These are phyloP conservation scores for Asobara japonica DNA, from an alignment of 1,140 invertebrate species.

Conservation along the genomic window DNA sequence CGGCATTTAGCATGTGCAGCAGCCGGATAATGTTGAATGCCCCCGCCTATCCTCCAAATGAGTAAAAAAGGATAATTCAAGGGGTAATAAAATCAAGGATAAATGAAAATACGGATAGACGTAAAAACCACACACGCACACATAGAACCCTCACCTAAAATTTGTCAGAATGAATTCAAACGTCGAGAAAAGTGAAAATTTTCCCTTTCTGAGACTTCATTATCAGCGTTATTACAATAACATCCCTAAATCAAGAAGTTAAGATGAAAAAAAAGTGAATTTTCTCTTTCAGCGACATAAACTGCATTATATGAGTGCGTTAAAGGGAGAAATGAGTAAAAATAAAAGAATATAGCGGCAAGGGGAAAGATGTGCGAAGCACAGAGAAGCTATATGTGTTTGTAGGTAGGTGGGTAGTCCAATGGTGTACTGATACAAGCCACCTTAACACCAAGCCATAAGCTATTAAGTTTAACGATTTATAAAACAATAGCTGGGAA, in stretches of 20 bases:
- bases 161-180: too few relatives aligned
- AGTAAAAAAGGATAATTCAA: neutral
- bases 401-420: slow-evolving; percentile 15
- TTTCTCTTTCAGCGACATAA: neutral
- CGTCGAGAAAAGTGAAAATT: too few relatives aligned
- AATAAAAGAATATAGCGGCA: neutral
- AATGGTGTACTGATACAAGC: slow-evolving; percentile 26
- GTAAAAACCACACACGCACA: neutral
- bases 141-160: too few relatives aligned
- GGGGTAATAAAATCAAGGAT: neutral
- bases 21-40: neutral
- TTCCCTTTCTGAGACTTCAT: too few relatives aligned
- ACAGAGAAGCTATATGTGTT: neutral
- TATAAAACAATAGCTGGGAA: slow-evolving; percentile 44
- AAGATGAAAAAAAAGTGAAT: neutral
- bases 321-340: neutral
- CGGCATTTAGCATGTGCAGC: slow-evolving; percentile 1
- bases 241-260: too few relatives aligned
- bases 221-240: too few relatives aligned
- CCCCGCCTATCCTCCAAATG: neutral
- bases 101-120: neutral
- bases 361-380: neutral
- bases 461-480: slow-evolving; percentile 45
- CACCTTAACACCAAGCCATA: slow-evolving; percentile 35
- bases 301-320: neutral